Evolutionary conservation across 2,113 vertebrate species (phyloP), one percentile per base, ranked within the genome.

Genomic region (Fulmarus glacialis): DNA sequence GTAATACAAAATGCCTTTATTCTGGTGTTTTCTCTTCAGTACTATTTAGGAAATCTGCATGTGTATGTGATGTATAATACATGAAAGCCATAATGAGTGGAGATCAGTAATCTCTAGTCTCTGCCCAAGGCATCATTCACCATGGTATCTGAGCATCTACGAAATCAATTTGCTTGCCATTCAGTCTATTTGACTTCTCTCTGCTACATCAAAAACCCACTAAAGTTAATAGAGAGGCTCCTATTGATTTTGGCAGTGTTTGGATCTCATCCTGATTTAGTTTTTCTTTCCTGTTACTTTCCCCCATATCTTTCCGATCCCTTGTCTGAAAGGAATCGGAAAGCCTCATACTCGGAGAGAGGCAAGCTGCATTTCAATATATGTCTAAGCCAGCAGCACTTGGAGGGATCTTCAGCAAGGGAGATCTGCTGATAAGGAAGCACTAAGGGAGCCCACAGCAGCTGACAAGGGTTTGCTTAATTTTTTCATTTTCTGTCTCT

Each of bases 81-180:
- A 48, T 89, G 82, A 81, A 93, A 95, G 38, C 47, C 18, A 27
- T 55, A 53, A 73, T 50, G 88, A 83, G 74, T 16, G 36, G 77
- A 93, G 82, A 87, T 93, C 26, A 9, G 92, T 74, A 72, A 70
- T 84, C 59, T 78, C 58, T 23, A 3, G 52, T 62, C 34, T 55
- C 15, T 96, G 95, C 95, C 84, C 79, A 83, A 52, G 67, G 92
- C 87, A 52, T 77, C 74, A 22, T 43, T 93, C 90, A 67, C 55
- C 10, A 9, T 70, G 85, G n/a, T 82, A 50, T 92, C 75, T 84
- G 86, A 82, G 72, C 78, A 82, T 89, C 94, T 63, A 22, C 43
- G 53, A 83, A 32, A 95, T 95, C 32, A 20, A 96, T 95, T 81
- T 73, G 42, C 70, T 94, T 87, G 64, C 90, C 87, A 30, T 74